Percentiles rank a stretch among this genome's conserved stretches.
These are phyloP conservation scores for Rhyacophila brunnea DNA, from an alignment of 1,140 invertebrate genomes.

Conservation along the genomic window DNA sequence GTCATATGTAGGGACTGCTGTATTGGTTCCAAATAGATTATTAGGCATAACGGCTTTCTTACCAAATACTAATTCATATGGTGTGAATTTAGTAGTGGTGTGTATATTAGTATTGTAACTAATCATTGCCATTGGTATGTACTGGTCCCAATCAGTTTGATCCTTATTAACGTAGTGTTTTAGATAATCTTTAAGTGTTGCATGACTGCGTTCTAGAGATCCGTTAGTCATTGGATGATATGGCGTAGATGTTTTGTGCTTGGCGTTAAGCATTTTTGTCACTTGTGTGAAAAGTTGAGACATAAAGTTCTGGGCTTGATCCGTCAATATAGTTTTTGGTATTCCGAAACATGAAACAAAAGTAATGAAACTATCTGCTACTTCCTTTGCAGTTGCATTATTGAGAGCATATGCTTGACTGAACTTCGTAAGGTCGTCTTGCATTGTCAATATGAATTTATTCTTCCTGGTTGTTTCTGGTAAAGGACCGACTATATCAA, in stretches of 20 bases:
- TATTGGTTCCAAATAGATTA: conserved; percentile 23
- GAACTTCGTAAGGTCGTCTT: conserved; percentile 40
- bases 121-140: conserved; percentile 35
- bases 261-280: conserved; percentile 35
- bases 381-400: conserved; percentile 36
- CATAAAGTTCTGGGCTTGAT: conserved; percentile 39
- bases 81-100: conserved; percentile 35
- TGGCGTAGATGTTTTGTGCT: conserved; percentile 34
- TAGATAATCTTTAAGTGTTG: conserved; percentile 35
- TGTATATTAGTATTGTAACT: conserved; percentile 39
- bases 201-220: conserved; percentile 35
- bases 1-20: conserved; percentile 38
- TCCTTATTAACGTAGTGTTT: conserved; percentile 34
- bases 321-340: conserved; percentile 38
- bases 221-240: conserved; percentile 38
- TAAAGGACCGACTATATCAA: conserved; percentile 40
- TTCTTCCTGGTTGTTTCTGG: conserved; percentile 32
- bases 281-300: conserved; percentile 36
- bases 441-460: conserved; percentile 39
- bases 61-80: conserved; percentile 40
- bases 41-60: conserved; percentile 32
- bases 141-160: conserved; percentile 39
- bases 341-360: conserved; percentile 38
- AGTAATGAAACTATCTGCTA: no score
- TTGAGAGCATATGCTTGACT: conserved; percentile 25